These are phyloP conservation scores for Drosophila truncata DNA, from an alignment of 1,140 invertebrate species.

Conservation along the genomic window DNA sequence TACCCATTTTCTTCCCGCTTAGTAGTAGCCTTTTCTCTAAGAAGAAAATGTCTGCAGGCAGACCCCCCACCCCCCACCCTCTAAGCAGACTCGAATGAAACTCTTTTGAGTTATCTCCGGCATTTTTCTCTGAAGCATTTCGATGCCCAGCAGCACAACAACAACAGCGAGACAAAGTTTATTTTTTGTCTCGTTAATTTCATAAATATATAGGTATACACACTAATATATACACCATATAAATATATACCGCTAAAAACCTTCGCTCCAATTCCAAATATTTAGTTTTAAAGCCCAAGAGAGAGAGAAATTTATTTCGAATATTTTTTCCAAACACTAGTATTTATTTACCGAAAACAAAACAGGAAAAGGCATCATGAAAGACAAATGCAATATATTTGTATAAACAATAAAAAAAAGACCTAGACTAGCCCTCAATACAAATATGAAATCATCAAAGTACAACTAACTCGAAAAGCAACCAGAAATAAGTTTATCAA, in stretches of 20 bases:
- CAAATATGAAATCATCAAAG: constrained; percentile 52
- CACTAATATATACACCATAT: constrained; percentile 34
- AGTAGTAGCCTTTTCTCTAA: constrained; percentile 69
- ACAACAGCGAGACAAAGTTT: constrained; percentile 22
- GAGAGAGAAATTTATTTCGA: constrained; percentile 42
- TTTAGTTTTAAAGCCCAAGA: constrained; percentile 67
- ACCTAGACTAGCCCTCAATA: constrained; percentile 40
- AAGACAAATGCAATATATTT: constrained; percentile 63
- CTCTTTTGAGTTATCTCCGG: constrained; percentile 61
- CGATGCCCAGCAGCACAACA: constrained; percentile 46
- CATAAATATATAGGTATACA: constrained; percentile 58
- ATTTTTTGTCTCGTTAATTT: constrained; percentile 47
- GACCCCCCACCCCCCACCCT: constrained; percentile 48
- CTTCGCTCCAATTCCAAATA: constrained; percentile 83
- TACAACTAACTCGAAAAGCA: constrained; percentile 65
- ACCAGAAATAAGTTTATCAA: constrained; percentile 53
- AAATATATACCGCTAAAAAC: constrained; percentile 48
- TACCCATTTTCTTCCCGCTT: constrained; percentile 56
- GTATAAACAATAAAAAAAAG: constrained; percentile 31
- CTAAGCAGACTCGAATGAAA: constrained; percentile 55
- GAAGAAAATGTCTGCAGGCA: constrained; percentile 77
- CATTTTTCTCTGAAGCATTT: constrained; percentile 63
- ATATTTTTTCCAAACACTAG: constrained; percentile 48
- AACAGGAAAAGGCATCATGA: constrained; percentile 16
- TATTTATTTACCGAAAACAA: constrained; percentile 48